Evolutionary conservation across 2,797 vertebrate species (phyloP), one percentile per base, ranked within the genome.

Genomic region (Micromesistius poutassou): DNA sequence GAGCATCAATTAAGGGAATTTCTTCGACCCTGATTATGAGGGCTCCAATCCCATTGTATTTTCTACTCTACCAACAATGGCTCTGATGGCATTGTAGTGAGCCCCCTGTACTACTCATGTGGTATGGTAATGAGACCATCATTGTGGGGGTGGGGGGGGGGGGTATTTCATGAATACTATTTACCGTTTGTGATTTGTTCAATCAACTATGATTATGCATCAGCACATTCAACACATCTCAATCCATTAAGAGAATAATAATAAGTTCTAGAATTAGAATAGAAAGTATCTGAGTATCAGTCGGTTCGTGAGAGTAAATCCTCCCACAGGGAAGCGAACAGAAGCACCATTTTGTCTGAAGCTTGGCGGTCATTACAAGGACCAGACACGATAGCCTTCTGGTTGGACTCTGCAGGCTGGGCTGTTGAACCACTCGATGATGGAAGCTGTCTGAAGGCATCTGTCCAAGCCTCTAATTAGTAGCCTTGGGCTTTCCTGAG

Each of bases 401-500:
- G 73, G 77, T 22, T 77, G 74, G 75, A 75, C 79, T 87, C 82
- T 85, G 74, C 80, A 55, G 79, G 79, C 82, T 82, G 75, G 55
- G 35, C 74, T 33, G 70, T 73, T 78, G 76, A 80, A 79, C 55
- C 77, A 89, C 80, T 86, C 84, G 87, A 38, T 90, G 72, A 87
- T 84, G 83, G 75, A 78, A 79, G 16, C 77, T 71, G 76, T 79
- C 78, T 86, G 71, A 84, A 78, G 83, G 80, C 84, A 86, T 83
- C 82, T 78, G 75, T n/a, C 70, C 70, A 16, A 81, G 73, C 72
- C 83, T 86, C 79, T 91, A 85, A 91, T 91, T 84, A 89, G 81
- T 70, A 74, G 55, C 82, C 74, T 78, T 83, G 79, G 90, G 87
- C 84, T 78, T 77, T 68, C 76, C 10, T 5, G 83, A 72, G 81